Evolutionary conservation across 2,797 vertebrate species (phyloP), one percentile per base, ranked within the genome.

Genomic region (Tangara arthus): DNA sequence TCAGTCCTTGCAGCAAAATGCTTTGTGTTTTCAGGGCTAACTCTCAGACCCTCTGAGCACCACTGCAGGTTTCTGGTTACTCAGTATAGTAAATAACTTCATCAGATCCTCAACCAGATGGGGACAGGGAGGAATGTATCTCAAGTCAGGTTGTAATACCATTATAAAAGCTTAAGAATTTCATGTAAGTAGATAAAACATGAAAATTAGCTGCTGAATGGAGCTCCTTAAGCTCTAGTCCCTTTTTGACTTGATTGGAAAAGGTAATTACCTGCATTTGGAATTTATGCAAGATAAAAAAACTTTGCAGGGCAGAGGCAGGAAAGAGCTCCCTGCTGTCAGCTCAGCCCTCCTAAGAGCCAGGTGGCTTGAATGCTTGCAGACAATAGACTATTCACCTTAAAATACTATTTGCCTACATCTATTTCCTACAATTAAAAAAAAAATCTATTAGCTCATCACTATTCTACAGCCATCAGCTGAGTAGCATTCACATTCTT

Each of bases 211-310:
- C 65, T 41, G 61, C 80, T 66, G 64, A 85, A 91, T 64, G 5
- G 42, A 93, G 44, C 24, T 96, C 76, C 59, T 92, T 75, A 93
- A 81, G 28, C 49, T 81, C 39, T 72, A 85, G 18, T 20, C 73
- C n/a, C 60, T 46, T 87, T 94, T 82, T 78, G 26, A 78, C 80
- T 94, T 86, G 72, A 96, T 97, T 96, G 68, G 44, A 88, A 95
- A 79, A 80, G 30, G 41, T 70, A 81, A 71, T 78, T 89, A 52
- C 34, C 39, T 44, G 81, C 64, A 49, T 83, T 92, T 17, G 15
- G 27, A 89, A 72, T 70, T 80, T 68, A 70, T 4, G 12, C 46
- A 61, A 46, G 77, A 14, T 35, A 35, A n/a, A 53, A 88, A 64
- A 70, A 8, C 35, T 83, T 16, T 7, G 35, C 35, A 81, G 21